Conservation (phyloP, 2,113 vertebrate species). For the Dolichallabes microphthalmus region DNA sequence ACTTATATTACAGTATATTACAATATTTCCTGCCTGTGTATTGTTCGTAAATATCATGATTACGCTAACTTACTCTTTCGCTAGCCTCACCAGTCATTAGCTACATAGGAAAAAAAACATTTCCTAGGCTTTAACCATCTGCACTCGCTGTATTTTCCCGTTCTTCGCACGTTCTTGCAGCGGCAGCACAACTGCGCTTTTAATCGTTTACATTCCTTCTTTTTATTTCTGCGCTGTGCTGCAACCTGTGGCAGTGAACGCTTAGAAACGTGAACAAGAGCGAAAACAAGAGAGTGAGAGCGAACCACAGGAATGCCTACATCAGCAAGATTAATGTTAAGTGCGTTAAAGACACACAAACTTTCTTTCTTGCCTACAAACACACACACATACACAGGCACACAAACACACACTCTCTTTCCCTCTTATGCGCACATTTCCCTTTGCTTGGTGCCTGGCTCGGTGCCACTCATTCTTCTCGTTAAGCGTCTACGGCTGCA, state of each 20-base stretch:
- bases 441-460: constrained; percentile 41
- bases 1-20: not conserved
- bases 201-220: constrained; percentile 25
- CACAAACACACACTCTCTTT: constrained; percentile 5
- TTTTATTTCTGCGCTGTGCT: constrained; percentile 22
- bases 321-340: constrained; percentile 46
- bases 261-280: constrained; percentile 20
- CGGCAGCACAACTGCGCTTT: constrained; percentile 20
- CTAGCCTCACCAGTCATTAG: not conserved
- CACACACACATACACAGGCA: constrained; percentile 2
- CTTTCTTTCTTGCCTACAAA: constrained; percentile 5
- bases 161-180: constrained; percentile 11
- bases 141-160: not conserved
- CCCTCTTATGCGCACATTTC: constrained; percentile 41
- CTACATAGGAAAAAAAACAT: too few species aligned
- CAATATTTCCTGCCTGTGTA: not conserved
- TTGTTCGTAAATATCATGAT: not conserved
- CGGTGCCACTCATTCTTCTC: constrained; percentile 51
- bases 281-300: constrained; percentile 24
- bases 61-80: not conserved
- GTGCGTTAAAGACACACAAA: constrained; percentile 36
- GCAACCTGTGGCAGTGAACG: constrained; percentile 27
- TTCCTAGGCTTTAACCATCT: constrained; percentile 1
- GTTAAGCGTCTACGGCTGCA: constrained; percentile 48
- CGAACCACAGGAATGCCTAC: constrained; percentile 47